These are phyloP conservation scores for Chitala chitala DNA, from an alignment of 2,113 vertebrate genomes.

Conservation along the genomic window DNA sequence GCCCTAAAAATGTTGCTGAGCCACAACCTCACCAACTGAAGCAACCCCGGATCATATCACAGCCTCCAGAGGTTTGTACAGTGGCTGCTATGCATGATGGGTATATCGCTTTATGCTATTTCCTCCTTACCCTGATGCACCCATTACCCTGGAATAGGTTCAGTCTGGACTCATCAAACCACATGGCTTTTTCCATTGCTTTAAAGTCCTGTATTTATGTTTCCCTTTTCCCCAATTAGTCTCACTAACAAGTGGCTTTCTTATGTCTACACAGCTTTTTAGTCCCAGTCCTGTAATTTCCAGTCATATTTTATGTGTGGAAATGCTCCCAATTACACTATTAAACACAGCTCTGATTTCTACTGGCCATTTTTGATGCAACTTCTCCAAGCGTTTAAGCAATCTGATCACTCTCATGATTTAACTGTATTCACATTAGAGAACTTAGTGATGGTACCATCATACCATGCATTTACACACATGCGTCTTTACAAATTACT, in stretches of 20 bases:
- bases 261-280: neutral
- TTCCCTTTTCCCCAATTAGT: neutral
- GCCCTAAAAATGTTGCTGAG: too few relatives aligned
- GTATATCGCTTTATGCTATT: neutral
- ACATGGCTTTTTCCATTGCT: constrained; percentile 16
- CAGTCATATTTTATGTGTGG: neutral
- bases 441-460: too few relatives aligned
- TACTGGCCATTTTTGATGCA: too few relatives aligned
- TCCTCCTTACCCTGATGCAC: constrained; percentile 14
- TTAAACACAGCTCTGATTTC: neutral
- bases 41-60: constrained; percentile 17
- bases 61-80: constrained; percentile 12
- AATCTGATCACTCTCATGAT: too few relatives aligned
- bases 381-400: too few relatives aligned
- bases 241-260: neutral
- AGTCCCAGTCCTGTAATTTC: neutral
- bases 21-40: too few relatives aligned
- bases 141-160: constrained; percentile 20
- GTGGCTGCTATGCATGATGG: neutral
- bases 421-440: too few relatives aligned
- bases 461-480: too few relatives aligned
- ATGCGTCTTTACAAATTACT: too few relatives aligned
- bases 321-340: neutral
- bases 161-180: constrained; percentile 24
- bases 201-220: constrained; percentile 13